Base-by-base conservation (phyloP, 2,113 vertebrate species). In the Hemiscyllium ocellatum region DNA sequence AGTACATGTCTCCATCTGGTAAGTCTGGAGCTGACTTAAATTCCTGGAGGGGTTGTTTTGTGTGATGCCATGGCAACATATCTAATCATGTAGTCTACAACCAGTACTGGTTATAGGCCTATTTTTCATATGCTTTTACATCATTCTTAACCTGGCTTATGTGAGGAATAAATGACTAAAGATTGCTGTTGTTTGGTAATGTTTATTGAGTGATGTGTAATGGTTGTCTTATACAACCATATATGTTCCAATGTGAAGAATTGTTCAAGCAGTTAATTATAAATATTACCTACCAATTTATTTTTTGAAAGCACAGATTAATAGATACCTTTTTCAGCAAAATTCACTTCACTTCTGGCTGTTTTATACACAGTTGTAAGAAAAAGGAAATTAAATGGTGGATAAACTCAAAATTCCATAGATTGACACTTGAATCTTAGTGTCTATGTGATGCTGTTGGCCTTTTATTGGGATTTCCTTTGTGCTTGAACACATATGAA, bases 1-100 rank as follows among this genome's bases (percentile, higher is more conserved):
- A 98, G 97, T 98, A 98, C 96, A 98, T 98, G 97, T 98, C 98
- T 97, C 98, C 98, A 98, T 99, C 98, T 98, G 98, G 98, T 98
- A 97, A 98, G 98, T 97, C 94, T 95, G 83, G 96, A 96, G 95
- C 97, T 97, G 97, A 97, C 97, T 97, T 96, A 96, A 96, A 96
- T 96, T 96, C 96, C 97, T 96, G 19, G 0, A 47, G 96, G 97
- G 96, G 94, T 76, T 96, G 95, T 96, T 95, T 96, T 97, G 95
- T 96, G 97, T 96, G 97, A 96, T 97, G 97, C 97, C 97, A 97
- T 98, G 97, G 97, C 97, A 97, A 97, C 97, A 97, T 10, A 96
- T 97, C 97, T 96, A 96, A 96, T 94, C 96, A 97, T 96, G 96
- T 89, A 65, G 93, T 95, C 85, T 85, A 96, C 96, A 96, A 97